Evolutionary conservation across 2,113 vertebrate genomes (phyloP).

Genomic region (Cacatua alba): DNA sequence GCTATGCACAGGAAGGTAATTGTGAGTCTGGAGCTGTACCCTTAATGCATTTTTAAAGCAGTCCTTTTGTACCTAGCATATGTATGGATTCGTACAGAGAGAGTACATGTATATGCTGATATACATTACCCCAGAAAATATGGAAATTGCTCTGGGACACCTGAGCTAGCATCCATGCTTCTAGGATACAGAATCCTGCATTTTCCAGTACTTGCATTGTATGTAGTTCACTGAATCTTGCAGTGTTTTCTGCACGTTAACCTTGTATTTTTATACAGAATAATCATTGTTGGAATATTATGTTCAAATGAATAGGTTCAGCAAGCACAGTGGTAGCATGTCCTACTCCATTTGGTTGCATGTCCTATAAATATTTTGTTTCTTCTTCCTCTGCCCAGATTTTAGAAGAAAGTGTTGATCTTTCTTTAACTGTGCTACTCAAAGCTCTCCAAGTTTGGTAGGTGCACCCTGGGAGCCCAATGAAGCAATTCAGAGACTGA

Average conservation of each 20-base stretch:
- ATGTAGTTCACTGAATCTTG: not conserved
- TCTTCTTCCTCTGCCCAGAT: not conserved
- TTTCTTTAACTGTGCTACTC: not conserved
- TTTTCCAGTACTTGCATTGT: not conserved
- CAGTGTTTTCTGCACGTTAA: not conserved
- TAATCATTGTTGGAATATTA: not conserved
- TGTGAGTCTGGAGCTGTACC: not conserved
- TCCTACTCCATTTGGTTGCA: not conserved
- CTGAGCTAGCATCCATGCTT: not conserved
- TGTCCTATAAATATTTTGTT: not conserved
- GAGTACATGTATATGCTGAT: not conserved
- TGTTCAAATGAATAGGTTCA: not conserved
- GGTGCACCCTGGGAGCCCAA: not conserved
- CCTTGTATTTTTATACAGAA: not conserved
- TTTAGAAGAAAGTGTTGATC: not conserved
- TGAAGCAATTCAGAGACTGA: not conserved
- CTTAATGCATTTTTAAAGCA: not conserved
- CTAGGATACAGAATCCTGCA: not conserved
- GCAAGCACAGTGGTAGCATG: not conserved
- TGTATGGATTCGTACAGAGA: not conserved
- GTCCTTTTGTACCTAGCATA: not conserved
- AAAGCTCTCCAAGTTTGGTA: not conserved
- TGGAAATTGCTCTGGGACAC: not conserved
- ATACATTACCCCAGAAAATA: not conserved
- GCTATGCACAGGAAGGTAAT: not conserved